A percentile compares a stretch with the other conserved stretches of the same genome.
phyloP scores from a whole-genome alignment of 2,113 vertebrate species.

The Loxodonta africana region DNA sequence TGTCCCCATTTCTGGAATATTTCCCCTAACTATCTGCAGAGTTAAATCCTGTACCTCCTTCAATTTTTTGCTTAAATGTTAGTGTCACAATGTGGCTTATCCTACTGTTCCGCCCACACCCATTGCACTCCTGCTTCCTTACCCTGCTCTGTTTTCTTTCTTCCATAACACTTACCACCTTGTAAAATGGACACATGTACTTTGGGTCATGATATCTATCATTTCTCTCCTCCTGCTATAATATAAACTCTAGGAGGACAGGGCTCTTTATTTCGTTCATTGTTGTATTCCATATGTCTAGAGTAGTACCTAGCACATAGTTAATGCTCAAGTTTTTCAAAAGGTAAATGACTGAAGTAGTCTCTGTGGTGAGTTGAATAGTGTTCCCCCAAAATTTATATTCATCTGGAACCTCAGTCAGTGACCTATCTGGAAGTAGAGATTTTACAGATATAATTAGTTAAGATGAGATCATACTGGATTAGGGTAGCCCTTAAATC shows the following conservation, averaged over 20 bases:
- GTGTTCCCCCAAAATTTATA: too few species aligned
- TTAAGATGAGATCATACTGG: too few species aligned
- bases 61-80: background rate
- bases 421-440: too few species aligned
- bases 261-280: background rate
- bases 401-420: too few species aligned
- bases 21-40: background rate
- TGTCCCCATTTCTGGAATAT: background rate
- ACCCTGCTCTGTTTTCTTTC: background rate
- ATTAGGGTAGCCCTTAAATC: too few species aligned
- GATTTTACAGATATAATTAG: too few species aligned
- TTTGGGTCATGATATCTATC: background rate
- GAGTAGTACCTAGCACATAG: background rate
- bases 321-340: background rate
- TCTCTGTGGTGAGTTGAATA: too few species aligned
- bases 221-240: background rate
- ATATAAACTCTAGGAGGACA: background rate
- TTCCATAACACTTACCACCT: background rate
- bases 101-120: accelerated
- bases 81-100: background rate
- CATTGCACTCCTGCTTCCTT: background rate
- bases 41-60: background rate
- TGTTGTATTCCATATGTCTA: background rate
- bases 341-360: background rate
- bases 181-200: background rate